Evolutionary conservation across 2,888 invertebrate genomes (phyloP), one percentile per base, ranked within the genome.

Genomic region (Hirtodrosophila alboralis): DNA sequence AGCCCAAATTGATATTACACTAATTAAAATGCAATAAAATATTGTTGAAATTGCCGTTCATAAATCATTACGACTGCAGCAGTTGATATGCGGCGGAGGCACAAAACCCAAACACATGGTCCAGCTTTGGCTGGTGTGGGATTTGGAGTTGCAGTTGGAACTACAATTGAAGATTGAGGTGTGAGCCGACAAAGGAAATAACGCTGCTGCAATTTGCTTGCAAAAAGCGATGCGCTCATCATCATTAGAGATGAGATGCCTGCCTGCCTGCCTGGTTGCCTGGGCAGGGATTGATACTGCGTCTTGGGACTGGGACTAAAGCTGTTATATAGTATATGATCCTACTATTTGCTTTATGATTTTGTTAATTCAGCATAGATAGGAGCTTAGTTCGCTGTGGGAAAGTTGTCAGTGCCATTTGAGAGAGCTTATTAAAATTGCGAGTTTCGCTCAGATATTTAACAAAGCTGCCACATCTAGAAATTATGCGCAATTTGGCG

Each of bases 21-120:
- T 89, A 88, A 88, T 88, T 88, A 88, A 89, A 88, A 87, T 79
- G 87, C 87, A 88, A 88, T 88, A 89, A 88, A 88, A 83, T 86
- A 79, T 78, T 61, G 37, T 56, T 58, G 79, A 40, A 70, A 83
- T 83, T 84, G 86, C 85, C 73, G 68, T 68, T 73, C 83, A 84
- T 83, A 83, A 83, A 83, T 86, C 81, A 86, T 80, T 80, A 86
- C 43, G 84, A 71, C 60, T 40, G 52, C 60, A 37, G 61, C 48
- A 47, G 74, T 54, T 37, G 54, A 51, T 53, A 56, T 47, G 41
- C 40, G 28, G 43, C 45, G 47, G 18, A 34, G 48, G 45, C 38
- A 44, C 23, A 57, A 8, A 38, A 34, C 23, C 51, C n/a, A n/a
- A 34, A 44, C 31, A 49, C 49, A 26, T 65, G 71, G 36, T 27